Evolutionary conservation across 1,140 invertebrate genomes (phyloP), one percentile per base, ranked within the genome.

Genomic region (Ephestia elutella): DNA sequence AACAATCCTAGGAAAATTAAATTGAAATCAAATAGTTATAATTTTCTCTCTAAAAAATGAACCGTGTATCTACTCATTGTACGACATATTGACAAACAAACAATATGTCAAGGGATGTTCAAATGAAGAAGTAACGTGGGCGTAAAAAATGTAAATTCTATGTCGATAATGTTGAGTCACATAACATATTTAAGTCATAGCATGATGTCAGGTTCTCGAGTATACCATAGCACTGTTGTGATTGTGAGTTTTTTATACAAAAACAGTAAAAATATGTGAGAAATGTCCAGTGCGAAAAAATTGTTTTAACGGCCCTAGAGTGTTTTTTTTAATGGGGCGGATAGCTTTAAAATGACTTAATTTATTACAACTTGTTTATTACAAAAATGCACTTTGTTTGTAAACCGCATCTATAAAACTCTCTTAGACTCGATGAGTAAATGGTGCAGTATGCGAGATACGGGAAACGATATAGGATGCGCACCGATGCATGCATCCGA

Each of bases 21-120:
- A 49, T 55, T 59, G 49, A 59, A 57, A 65, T 7, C 21, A 3
- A 3, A 59, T 35, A 49, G 9, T 49, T 19, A 44, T 15, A 49
- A 49, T 49, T 17, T 49, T 2, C 21, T 25, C 7, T 25, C 2
- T 25, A 7, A 25, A 25, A 25, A 25, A n/a, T n/a, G n/a, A n/a
- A n/a, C n/a, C n/a, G n/a, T n/a, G n/a, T n/a, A n/a, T n/a, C n/a
- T n/a, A n/a, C n/a, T n/a, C n/a, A n/a, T n/a, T 44, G 15, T 5
- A 44, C 25, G 8, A 28, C 3, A 8, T 11, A 2, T 8, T 8
- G 32, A 5, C 15, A 44, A 4, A 44, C 15, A 10, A 15, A 15
- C 3, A 44, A 15, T 15, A 3, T 32, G 3, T 7, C 30, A 32
- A 44, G 38, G 11, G 11, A 44, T 13, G n/a, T 44, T 44, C 2